Conservation (phyloP, 2,888 invertebrate species). For the Hipparchia sbordonii region DNA sequence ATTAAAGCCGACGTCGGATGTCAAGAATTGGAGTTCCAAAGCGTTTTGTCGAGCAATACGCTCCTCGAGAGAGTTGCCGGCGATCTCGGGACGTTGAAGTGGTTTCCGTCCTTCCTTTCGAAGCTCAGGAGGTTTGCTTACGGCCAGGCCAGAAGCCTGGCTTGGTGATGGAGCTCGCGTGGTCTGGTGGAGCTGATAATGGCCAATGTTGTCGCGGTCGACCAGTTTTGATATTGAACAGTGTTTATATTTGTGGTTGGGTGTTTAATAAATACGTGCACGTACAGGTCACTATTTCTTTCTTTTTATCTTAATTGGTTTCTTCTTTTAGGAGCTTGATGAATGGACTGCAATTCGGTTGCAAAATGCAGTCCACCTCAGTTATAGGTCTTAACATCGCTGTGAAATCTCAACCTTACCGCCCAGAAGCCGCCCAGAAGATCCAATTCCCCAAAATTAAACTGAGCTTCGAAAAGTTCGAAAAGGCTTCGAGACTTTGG, state of each 20-base stretch:
- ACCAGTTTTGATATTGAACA: conserved; percentile 36
- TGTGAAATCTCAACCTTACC: too few relatives aligned
- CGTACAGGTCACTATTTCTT: conserved; percentile 47
- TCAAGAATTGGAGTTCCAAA: neutral
- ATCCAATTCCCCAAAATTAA: too few relatives aligned
- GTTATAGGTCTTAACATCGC: too few relatives aligned
- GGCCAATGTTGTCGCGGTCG: conserved; percentile 31
- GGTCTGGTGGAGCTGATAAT: conserved; percentile 17
- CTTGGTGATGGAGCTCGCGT: conserved; percentile 20
- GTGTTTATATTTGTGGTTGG: conserved; percentile 43
- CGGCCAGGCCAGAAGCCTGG: neutral
- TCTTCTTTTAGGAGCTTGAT: too few relatives aligned
- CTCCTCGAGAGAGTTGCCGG: conserved; percentile 9
- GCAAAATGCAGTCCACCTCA: too few relatives aligned
- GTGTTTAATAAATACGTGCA: conserved; percentile 50
- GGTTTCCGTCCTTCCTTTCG: conserved; percentile 21
- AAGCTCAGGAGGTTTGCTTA: neutral
- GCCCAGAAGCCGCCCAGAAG: too few relatives aligned
- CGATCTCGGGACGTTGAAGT: conserved; percentile 30
- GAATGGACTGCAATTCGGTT: too few relatives aligned
- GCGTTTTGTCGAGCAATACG: neutral
- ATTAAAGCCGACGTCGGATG: too few relatives aligned
- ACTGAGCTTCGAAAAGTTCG: too few relatives aligned
- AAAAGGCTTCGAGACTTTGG: too few relatives aligned
- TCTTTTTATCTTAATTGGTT: neutral